These are phyloP conservation scores for Helarctos malayanus DNA, from an alignment of 2,797 vertebrate genomes.

Conservation along the genomic window DNA sequence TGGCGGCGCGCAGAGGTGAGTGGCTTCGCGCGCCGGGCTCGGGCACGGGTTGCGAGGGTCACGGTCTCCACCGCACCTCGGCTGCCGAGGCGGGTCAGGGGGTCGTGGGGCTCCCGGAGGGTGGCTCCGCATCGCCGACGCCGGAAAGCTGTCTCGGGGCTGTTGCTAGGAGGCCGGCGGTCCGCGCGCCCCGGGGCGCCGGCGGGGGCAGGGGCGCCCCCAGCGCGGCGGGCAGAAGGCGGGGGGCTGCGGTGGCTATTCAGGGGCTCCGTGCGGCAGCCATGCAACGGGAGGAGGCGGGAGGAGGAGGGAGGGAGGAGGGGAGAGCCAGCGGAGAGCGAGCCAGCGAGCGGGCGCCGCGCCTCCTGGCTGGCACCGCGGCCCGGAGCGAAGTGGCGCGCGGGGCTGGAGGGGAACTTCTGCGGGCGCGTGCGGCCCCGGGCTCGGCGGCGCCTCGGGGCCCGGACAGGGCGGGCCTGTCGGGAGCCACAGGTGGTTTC, in stretches of 20 bases:
- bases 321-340: slow-evolving; percentile 72
- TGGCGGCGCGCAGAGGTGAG: slow-evolving; percentile 75
- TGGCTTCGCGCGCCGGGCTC: background rate
- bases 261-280: slow-evolving; percentile 77
- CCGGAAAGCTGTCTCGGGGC: background rate
- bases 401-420: slow-evolving; percentile 78
- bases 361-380: slow-evolving; percentile 82
- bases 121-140: background rate
- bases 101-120: slow-evolving; percentile 54
- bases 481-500: slow-evolving; percentile 82
- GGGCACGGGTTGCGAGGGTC: background rate
- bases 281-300: slow-evolving; percentile 77
- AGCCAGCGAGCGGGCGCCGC: slow-evolving; percentile 83
- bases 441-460: slow-evolving; percentile 65
- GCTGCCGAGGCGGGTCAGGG: slow-evolving; percentile 35
- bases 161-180: slow-evolving; percentile 21
- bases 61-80: slow-evolving; percentile 1
- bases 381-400: slow-evolving; percentile 76
- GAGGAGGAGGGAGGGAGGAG: slow-evolving; percentile 66
- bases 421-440: slow-evolving; percentile 39
- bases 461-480: background rate
- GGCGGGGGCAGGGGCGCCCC: slow-evolving; percentile 13
- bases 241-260: slow-evolving; percentile 78
- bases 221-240: slow-evolving; percentile 49
- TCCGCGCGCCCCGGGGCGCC: background rate